Conservation (phyloP, 2,113 vertebrate species). For the Petrocephalus microphthalmus region DNA sequence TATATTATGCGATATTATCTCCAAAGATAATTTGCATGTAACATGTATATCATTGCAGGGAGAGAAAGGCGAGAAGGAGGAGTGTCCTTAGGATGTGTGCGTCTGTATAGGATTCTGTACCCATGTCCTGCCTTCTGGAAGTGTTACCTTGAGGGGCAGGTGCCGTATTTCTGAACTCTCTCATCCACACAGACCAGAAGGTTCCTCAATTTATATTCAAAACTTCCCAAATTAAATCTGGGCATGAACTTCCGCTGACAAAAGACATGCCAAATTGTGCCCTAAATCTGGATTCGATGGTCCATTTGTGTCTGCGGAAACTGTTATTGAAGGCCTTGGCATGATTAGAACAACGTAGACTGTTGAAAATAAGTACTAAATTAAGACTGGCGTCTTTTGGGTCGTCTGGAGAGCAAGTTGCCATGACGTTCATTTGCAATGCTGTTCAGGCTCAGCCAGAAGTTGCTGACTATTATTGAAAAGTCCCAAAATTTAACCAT, state of each 20-base stretch:
- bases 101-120: neutral
- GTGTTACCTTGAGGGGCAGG: neutral
- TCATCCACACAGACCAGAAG: neutral
- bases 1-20: no score
- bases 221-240: neutral
- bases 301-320: neutral
- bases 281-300: neutral
- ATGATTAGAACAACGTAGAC: neutral
- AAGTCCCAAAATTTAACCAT: neutral
- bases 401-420: neutral
- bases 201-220: neutral
- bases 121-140: neutral
- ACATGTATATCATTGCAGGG: neutral
- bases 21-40: neutral
- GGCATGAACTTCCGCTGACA: neutral
- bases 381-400: neutral
- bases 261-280: neutral
- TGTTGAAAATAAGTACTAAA: neutral
- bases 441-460: neutral
- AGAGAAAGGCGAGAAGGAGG: neutral
- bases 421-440: neutral
- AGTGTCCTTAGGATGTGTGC: neutral
- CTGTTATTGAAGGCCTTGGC: neutral
- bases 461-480: neutral
- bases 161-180: neutral